phyloP scores from a whole-genome alignment of 2,113 vertebrate species.

The Eidolon helvum region DNA sequence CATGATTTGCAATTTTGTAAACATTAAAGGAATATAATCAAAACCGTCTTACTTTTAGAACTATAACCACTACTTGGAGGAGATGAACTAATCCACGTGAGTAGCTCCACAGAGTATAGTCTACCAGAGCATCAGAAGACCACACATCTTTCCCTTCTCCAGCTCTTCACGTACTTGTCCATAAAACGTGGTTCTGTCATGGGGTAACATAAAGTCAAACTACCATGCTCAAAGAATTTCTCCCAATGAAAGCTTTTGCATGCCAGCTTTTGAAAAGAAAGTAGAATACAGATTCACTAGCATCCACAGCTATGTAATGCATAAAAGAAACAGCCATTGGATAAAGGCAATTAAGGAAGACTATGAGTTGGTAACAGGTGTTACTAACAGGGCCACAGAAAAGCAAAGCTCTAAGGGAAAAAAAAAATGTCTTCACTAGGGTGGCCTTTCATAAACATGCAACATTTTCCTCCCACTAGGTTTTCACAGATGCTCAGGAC shows the following conservation, averaged over 20 bases:
- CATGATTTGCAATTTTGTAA: background rate
- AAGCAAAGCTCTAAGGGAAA: background rate
- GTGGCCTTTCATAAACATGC: background rate
- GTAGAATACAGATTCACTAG: background rate
- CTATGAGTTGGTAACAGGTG: background rate
- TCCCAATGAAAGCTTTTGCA: background rate
- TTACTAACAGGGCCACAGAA: accelerated
- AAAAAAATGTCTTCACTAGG: no score
- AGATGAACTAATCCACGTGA: background rate
- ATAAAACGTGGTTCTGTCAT: background rate
- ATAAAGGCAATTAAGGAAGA: background rate
- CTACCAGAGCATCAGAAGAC: background rate
- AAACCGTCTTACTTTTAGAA: background rate
- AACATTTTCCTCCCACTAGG: background rate
- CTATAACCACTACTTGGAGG: background rate
- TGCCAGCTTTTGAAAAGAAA: background rate
- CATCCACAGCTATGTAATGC: background rate
- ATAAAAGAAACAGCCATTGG: background rate
- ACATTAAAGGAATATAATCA: background rate
- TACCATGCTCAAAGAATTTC: background rate
- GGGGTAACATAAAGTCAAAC: background rate
- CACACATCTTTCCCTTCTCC: no score
- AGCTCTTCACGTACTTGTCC: no score
- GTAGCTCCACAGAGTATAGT: accelerated
- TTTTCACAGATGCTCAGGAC: background rate